Evolutionary conservation across 2,113 vertebrate genomes (phyloP).

Genomic region (Egretta garzetta): DNA sequence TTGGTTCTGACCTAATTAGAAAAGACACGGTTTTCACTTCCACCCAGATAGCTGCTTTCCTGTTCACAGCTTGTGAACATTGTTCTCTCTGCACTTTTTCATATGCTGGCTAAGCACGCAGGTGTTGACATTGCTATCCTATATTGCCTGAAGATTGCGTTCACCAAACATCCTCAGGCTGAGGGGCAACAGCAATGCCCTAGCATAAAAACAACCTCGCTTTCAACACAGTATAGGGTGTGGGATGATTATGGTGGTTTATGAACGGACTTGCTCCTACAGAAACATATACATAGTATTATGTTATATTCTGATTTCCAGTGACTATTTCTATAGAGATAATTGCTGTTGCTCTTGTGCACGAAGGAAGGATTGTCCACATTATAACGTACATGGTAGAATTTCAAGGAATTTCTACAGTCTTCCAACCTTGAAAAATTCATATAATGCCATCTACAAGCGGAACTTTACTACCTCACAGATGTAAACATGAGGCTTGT

Average conservation of each 20-base stretch:
- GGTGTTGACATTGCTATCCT: neutral
- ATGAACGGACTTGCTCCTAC: neutral
- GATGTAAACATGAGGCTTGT: conserved; percentile 5
- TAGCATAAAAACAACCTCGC: neutral
- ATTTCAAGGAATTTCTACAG: neutral
- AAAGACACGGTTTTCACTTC: neutral
- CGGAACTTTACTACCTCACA: neutral
- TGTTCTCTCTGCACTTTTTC: neutral
- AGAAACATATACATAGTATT: neutral
- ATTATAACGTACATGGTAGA: neutral
- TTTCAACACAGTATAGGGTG: neutral
- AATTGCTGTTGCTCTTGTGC: neutral
- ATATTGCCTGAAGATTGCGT: neutral
- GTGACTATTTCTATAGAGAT: neutral
- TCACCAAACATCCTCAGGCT: neutral
- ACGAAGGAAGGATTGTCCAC: neutral
- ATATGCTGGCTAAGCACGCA: neutral
- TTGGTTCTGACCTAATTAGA: neutral
- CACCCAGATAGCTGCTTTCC: neutral
- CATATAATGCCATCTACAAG: neutral
- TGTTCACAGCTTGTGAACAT: neutral
- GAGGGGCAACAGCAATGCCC: neutral
- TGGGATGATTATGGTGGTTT: neutral
- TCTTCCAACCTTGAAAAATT: neutral
- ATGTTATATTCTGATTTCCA: neutral